These are phyloP conservation scores for Passer montanus DNA, from an alignment of 2,113 vertebrate species.

Conservation along the genomic window DNA sequence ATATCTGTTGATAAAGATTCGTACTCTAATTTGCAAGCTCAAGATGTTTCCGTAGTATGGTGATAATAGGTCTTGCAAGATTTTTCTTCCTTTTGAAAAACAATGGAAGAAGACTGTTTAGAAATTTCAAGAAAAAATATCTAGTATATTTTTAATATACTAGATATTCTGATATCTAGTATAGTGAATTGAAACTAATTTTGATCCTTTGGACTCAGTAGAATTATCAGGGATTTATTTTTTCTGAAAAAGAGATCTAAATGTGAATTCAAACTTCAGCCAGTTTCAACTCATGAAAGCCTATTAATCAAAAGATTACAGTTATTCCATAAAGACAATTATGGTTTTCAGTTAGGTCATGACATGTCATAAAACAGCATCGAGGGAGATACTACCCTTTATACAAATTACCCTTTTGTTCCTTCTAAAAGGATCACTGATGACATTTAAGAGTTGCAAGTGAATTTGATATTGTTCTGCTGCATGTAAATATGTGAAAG, in stretches of 20 bases:
- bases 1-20: not conserved
- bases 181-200: not conserved
- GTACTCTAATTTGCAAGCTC: not conserved
- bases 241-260: not conserved
- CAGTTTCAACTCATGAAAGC: not conserved
- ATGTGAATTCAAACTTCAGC: not conserved
- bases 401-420: conserved; percentile 34
- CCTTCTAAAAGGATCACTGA: not conserved
- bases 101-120: not conserved
- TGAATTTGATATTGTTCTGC: not conserved
- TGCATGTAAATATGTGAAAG: not conserved
- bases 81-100: not conserved
- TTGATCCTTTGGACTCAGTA: not conserved
- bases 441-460: conserved; percentile 12
- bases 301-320: conserved; percentile 38
- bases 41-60: not conserved
- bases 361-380: conserved; percentile 11
- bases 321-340: conserved; percentile 27
- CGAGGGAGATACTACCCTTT: conserved; percentile 3
- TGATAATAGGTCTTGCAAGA: not conserved
- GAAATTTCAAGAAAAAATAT: not conserved
- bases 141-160: too few relatives aligned
- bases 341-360: conserved; percentile 26
- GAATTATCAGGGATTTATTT: conserved; percentile 2
- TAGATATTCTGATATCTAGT: not conserved